Evolutionary conservation across 2,113 vertebrate species (phyloP).

Genomic region (Mus musculus): GRCm39 chr3:108627001-108627500

Average conservation of each 20-base stretch:
- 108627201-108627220: neutral
- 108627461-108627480: neutral
- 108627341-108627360: neutral
- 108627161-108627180: neutral
- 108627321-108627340: neutral
- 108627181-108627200: constrained; percentile 14
- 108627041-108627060: constrained; percentile 38
- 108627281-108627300: neutral
- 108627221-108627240: neutral
- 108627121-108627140: neutral
- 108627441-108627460: neutral
- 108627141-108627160: neutral
- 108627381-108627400: neutral
- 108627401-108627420: constrained; percentile 35
- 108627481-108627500: neutral
- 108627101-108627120: neutral
- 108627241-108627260: neutral
- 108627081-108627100: neutral
- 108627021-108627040: neutral
- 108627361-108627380: constrained; percentile 26
- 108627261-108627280: neutral
- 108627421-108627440: neutral
- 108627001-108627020: neutral
- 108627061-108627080: neutral
- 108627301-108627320: neutral